Conservation (phyloP, 2,888 invertebrate species). For the Pristionchus mayeri region DNA sequence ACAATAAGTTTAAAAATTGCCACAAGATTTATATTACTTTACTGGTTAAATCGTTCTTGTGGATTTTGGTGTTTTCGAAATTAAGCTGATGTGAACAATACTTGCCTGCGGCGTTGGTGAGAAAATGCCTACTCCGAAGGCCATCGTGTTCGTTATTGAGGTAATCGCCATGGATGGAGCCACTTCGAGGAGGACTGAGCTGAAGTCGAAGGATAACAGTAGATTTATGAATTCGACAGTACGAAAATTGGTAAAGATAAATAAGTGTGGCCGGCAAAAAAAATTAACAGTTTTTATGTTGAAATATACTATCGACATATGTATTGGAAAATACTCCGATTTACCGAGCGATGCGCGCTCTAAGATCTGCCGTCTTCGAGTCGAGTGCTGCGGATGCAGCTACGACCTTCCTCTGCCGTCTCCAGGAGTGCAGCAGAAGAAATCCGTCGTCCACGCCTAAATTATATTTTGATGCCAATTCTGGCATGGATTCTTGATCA, state of each 20-base stretch:
- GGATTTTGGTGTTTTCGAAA: too few species aligned
- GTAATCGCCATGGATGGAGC: constrained; percentile 66
- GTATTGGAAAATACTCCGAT: background rate
- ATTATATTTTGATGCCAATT: too few species aligned
- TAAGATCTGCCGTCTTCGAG: background rate
- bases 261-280: too few species aligned
- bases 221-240: background rate
- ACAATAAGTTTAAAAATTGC: too few species aligned
- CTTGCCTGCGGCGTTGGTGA: constrained; percentile 61
- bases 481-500: too few species aligned
- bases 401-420: constrained; percentile 42
- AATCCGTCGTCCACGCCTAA: constrained; percentile 68
- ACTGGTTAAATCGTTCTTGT: too few species aligned
- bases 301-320: background rate
- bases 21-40: too few species aligned
- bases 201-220: background rate
- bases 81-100: too few species aligned
- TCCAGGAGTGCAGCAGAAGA: constrained; percentile 64
- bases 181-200: constrained; percentile 58
- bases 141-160: constrained; percentile 63
- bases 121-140: constrained; percentile 64
- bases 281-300: background rate
- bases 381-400: background rate
- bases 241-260: background rate
- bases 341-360: background rate